A percentile compares a stretch with the other conserved stretches of the same genome.
Conservation (phyloP, 2,797 vertebrate genomes). For the Mormyrus proboscirostris region DNA sequence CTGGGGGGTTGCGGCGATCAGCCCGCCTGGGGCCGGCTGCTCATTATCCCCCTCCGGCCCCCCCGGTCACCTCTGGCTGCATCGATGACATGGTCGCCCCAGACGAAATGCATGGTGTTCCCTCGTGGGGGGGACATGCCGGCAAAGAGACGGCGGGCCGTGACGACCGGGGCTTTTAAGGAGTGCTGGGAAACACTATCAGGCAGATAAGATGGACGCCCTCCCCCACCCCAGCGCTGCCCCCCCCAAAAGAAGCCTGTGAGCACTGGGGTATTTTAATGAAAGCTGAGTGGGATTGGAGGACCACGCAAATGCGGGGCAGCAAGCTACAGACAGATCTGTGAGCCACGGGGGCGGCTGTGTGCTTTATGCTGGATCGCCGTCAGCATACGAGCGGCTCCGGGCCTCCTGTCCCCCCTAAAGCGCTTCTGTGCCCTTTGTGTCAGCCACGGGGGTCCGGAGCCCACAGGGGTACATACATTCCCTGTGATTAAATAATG, state of each 20-base stretch:
- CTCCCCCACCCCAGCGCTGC: background rate
- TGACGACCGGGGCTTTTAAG: constrained; percentile 11
- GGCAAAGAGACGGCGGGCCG: background rate
- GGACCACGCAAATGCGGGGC: background rate
- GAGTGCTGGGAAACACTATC: background rate
- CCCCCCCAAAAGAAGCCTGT: background rate
- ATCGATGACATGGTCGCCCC: background rate
- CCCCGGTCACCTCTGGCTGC: background rate
- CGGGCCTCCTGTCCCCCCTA: background rate
- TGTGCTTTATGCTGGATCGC: background rate
- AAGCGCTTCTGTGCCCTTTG: background rate
- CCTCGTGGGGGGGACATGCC: background rate
- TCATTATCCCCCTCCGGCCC: background rate
- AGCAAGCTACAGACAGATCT: background rate
- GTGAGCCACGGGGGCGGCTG: background rate
- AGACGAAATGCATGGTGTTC: background rate
- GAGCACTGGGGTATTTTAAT: constrained; percentile 12
- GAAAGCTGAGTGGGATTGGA: background rate
- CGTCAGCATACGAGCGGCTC: background rate
- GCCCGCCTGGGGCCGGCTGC: background rate
- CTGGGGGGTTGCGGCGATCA: background rate
- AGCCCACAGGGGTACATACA: background rate
- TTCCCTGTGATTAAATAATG: background rate
- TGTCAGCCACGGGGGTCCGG: background rate
- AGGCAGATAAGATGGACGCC: constrained; percentile 9